A percentile compares a stretch with the other conserved stretches of the same genome.
Conservation (phyloP, 2,113 vertebrate species). For the Lethenteron reissneri region DNA sequence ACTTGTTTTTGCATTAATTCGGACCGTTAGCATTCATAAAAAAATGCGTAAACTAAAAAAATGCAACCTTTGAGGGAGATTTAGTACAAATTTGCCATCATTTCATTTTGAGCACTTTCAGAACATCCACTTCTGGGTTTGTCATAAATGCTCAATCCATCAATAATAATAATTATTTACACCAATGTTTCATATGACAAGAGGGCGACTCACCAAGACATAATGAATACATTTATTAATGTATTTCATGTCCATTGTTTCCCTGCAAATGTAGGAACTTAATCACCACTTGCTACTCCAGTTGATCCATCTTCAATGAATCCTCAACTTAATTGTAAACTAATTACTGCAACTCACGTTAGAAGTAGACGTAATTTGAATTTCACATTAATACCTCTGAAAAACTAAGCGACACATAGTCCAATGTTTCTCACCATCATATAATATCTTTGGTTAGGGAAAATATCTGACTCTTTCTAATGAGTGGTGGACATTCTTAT, state of each 20-base stretch:
- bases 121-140: neutral
- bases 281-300: slow-evolving; percentile 2
- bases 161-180: neutral
- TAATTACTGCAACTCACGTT: slow-evolving; percentile 4
- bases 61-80: too few relatives aligned
- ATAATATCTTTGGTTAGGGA: too few relatives aligned
- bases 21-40: too few relatives aligned
- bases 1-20: too few relatives aligned
- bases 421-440: neutral
- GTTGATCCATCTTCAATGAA: slow-evolving; percentile 3
- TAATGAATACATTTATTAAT: neutral
- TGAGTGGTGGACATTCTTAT: too few relatives aligned
- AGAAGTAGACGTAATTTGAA: neutral
- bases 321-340: slow-evolving; percentile 1
- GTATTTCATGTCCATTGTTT: neutral
- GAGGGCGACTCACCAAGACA: neutral
- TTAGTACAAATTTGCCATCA: too few relatives aligned
- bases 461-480: too few relatives aligned
- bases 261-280: slow-evolving; percentile 5
- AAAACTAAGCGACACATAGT: neutral
- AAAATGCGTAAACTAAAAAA: too few relatives aligned
- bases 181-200: slow-evolving; percentile 2
- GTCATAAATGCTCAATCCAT: slow-evolving; percentile 2
- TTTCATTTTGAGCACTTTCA: neutral
- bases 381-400: neutral